Evolutionary conservation across 2,113 vertebrate genomes (phyloP), one percentile per base, ranked within the genome.

Genomic region (Bettongia penicillata): DNA sequence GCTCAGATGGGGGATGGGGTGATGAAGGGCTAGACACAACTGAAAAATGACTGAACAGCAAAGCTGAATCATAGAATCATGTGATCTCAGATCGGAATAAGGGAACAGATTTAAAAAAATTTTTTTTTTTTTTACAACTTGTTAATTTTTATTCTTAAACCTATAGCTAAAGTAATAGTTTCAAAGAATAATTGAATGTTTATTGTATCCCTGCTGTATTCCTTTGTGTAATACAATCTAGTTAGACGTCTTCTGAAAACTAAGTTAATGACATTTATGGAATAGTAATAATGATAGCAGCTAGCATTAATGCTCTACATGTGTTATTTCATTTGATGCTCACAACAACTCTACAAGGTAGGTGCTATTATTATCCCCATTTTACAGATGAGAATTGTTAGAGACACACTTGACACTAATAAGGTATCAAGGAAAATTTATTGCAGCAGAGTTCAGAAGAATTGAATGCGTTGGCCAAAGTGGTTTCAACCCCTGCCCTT

Each of bases 241-340:
- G 96, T 91, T 95, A 95, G 43, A 92, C 91, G 91, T 95, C 91
- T 89, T 51, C n/a, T 90, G 50, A 16, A 95, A 51, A 55, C 94
- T 48, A 9, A 7, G 24, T 91, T 92, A 51, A 94, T 90, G 37
- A 19, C 68, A 77, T 43, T 77, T 84, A 43, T 23, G 19, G n/a
- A 84, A 19, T 77, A 77, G 43, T 84, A 84, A 84, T 77, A 77
- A 84, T 84, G 43, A 84, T 84, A 84, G n/a, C 68, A 84, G 19
- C 68, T 43, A 43, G 19, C 68, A 84, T 84, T 84, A 43, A 19
- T 84, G n/a, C 19, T 84, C n/a, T 84, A 43, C 6, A 84, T 43
- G n/a, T 84, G 16, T 84, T 84, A 84, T 84, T 3, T 77, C 19
- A 77, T 77, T 43, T 43, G 2, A 77, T 77, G 37, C 4, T 77